Evolutionary conservation across 2,888 invertebrate genomes (phyloP).

Genomic region (Neocrepidodera transversa): DNA sequence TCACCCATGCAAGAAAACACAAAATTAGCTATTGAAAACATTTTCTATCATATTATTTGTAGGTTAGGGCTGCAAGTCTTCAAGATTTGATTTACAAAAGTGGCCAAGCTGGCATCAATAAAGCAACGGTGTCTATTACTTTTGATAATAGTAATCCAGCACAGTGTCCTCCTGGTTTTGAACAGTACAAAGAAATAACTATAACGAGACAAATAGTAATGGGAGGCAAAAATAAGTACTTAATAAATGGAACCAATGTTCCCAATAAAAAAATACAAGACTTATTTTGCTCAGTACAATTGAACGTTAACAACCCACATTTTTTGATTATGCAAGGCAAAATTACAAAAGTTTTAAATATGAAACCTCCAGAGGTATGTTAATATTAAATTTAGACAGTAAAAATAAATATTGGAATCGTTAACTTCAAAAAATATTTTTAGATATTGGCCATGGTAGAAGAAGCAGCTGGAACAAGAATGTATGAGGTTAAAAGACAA

Average conservation of each 20-base stretch:
- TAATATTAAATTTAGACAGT: neutral
- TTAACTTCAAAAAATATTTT: neutral
- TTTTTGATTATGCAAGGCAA: slow-evolving; percentile 99
- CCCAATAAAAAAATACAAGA: slow-evolving; percentile 91
- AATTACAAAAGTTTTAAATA: slow-evolving; percentile 97
- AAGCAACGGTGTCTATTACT: slow-evolving; percentile 93
- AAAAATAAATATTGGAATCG: too few species aligned
- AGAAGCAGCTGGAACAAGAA: slow-evolving; percentile 96
- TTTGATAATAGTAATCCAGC: slow-evolving; percentile 89
- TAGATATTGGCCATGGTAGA: slow-evolving; percentile 96
- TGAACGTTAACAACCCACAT: slow-evolving; percentile 99
- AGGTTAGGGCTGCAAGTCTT: slow-evolving; percentile 90
- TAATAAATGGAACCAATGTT: slow-evolving; percentile 91
- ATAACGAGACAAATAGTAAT: slow-evolving; percentile 90
- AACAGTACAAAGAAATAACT: slow-evolving; percentile 87
- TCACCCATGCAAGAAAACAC: slow-evolving; percentile 76
- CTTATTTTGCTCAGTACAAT: slow-evolving; percentile 93
- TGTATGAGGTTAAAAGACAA: slow-evolving; percentile 95
- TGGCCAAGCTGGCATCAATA: slow-evolving; percentile 95
- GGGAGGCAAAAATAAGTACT: slow-evolving; percentile 90
- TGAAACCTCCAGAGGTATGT: slow-evolving; percentile 94
- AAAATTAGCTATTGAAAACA: neutral
- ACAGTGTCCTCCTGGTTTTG: slow-evolving; percentile 90
- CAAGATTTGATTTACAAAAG: slow-evolving; percentile 98
- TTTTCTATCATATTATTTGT: slow-evolving; percentile 34